A percentile compares a stretch with the other conserved stretches of the same genome.
These are phyloP conservation scores for Piaya cayana DNA, from an alignment of 2,113 vertebrate genomes.

Conservation along the genomic window DNA sequence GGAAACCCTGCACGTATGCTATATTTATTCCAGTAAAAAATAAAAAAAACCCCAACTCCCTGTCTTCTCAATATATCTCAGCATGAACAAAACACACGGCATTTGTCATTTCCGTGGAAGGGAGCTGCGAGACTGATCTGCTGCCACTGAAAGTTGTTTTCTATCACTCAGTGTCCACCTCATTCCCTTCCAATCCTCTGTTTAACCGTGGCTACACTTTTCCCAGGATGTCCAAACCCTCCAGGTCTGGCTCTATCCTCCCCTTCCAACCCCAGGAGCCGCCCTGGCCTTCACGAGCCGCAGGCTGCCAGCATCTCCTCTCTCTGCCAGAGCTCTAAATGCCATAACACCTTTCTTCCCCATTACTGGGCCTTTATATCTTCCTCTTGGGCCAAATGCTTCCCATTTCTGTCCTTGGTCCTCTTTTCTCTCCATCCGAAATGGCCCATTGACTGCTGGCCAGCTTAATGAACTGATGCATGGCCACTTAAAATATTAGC, in stretches of 20 bases:
- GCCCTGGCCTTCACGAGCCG: rapidly evolving
- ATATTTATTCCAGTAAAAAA: neutral
- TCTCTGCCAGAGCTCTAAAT: neutral
- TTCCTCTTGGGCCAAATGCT: rapidly evolving
- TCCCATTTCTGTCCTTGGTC: neutral
- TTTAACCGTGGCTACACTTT: neutral
- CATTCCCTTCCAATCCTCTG: neutral
- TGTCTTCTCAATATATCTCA: neutral
- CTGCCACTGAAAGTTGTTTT: neutral
- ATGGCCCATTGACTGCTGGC: neutral
- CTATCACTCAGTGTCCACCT: neutral
- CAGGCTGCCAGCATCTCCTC: neutral
- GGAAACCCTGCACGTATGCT: neutral
- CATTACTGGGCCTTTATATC: neutral
- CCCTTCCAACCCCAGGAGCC: neutral
- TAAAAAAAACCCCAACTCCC: neutral
- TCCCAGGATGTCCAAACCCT: rapidly evolving
- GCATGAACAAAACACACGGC: rapidly evolving
- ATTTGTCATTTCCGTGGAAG: neutral
- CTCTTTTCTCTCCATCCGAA: neutral
- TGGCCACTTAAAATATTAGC: neutral
- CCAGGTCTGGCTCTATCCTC: rapidly evolving
- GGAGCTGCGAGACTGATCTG: neutral
- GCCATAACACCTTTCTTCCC: neutral
- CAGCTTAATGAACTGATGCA: neutral